Evolutionary conservation across 2,113 vertebrate species (phyloP).

Genomic region (Rhadina sibilatrix): DNA sequence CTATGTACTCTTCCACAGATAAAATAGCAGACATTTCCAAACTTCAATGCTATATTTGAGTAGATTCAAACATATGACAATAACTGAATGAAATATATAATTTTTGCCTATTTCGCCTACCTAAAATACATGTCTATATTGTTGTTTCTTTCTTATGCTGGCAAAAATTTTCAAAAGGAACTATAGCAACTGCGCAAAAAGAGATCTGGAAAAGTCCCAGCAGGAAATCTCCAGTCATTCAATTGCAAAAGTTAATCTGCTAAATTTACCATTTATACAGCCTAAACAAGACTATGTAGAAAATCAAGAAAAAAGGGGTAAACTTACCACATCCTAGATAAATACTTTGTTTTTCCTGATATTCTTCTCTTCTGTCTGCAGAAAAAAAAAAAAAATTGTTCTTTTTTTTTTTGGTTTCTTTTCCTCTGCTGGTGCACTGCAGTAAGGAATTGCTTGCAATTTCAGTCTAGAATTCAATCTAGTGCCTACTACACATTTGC

Average conservation of each 20-base stretch:
- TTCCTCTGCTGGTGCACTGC: not conserved
- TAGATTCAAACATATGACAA: not conserved
- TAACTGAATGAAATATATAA: not conserved
- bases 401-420: not conserved
- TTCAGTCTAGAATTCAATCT: not conserved
- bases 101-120: not conserved
- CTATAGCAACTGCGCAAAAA: not conserved
- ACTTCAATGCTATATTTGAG: not conserved
- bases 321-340: not conserved
- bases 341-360: not conserved
- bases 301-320: not conserved
- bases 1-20: not conserved
- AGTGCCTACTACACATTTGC: not conserved
- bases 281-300: not conserved
- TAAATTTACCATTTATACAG: constrained; percentile 20
- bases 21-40: not conserved
- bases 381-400: too few relatives aligned
- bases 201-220: not conserved
- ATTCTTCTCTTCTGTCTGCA: not conserved
- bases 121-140: not conserved
- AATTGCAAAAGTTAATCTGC: not conserved
- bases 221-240: not conserved
- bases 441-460: not conserved
- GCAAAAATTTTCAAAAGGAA: not conserved
- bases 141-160: not conserved